Conservation (phyloP, 1,140 invertebrate genomes). For the Ptiloglossa arizonensis region DNA sequence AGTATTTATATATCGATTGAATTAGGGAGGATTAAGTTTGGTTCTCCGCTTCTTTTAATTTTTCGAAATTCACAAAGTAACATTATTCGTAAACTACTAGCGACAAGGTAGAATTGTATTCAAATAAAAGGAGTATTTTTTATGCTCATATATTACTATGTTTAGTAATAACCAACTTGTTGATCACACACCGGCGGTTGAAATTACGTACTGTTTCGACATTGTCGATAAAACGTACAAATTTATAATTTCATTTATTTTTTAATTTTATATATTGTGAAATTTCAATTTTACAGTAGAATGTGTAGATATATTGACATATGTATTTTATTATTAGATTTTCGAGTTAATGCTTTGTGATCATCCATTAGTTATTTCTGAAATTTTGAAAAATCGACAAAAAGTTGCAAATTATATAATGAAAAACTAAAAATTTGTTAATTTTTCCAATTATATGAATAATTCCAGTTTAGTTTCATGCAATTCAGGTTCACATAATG, state of each 20-base stretch:
- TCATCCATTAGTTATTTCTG: neutral
- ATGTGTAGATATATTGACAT: neutral
- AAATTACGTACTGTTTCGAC: neutral
- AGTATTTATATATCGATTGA: too few species aligned
- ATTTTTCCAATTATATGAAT: neutral
- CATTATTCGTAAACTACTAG: neutral
- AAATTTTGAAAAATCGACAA: neutral
- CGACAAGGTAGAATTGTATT: too few species aligned
- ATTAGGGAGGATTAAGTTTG: too few species aligned
- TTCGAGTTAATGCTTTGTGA: neutral
- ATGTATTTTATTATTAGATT: conserved; percentile 4
- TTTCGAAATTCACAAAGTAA: conserved; percentile 41
- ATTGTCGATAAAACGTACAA: neutral
- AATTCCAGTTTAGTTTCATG: neutral
- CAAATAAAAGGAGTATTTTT: neutral
- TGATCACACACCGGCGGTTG: conserved; percentile 10
- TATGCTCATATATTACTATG: neutral
- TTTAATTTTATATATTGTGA: neutral
- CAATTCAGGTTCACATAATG: too few species aligned
- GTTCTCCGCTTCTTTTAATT: conserved; percentile 13
- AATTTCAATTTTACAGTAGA: neutral
- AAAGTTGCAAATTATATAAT: neutral
- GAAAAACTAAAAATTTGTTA: neutral
- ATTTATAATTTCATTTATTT: neutral
- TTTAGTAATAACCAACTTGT: conserved; percentile 23